phyloP scores from a whole-genome alignment of 2,888 invertebrate genomes.

The Elysia crispata region DNA sequence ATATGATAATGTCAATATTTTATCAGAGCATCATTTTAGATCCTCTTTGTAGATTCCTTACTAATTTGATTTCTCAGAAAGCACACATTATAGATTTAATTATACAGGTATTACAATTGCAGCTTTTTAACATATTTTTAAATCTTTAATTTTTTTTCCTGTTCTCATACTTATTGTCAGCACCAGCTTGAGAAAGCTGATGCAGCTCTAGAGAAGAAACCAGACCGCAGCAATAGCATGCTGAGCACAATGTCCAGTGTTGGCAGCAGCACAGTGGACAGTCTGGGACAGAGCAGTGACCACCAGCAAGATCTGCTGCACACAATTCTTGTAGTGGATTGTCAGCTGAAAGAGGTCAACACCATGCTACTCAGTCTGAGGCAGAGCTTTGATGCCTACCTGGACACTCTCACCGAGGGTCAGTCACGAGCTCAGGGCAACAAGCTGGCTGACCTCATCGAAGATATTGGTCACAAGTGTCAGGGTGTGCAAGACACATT shows the following conservation, averaged over 20 bases:
- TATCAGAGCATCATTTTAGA: too few relatives aligned
- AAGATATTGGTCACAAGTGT: constrained; percentile 64
- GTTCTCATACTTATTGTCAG: neutral
- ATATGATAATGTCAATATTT: too few relatives aligned
- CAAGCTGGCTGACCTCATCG: constrained; percentile 59
- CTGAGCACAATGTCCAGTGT: constrained; percentile 36
- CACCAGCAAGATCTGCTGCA: constrained; percentile 59
- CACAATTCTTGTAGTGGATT: constrained; percentile 62
- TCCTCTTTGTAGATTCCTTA: too few relatives aligned
- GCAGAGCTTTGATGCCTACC: constrained; percentile 59
- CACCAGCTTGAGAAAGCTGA: constrained; percentile 32
- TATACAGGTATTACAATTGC: too few relatives aligned
- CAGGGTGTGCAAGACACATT: constrained; percentile 61
- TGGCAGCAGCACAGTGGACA: neutral
- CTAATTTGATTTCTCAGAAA: too few relatives aligned
- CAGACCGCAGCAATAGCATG: constrained; percentile 26
- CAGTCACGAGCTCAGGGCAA: constrained; percentile 52
- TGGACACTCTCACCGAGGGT: constrained; percentile 57
- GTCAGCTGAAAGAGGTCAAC: constrained; percentile 65
- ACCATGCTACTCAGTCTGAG: constrained; percentile 58
- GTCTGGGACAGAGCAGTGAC: constrained; percentile 12
- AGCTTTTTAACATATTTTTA: neutral
- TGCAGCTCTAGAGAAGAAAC: neutral
- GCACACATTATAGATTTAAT: too few relatives aligned
- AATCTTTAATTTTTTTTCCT: neutral